A percentile compares a stretch with the other conserved stretches of the same genome.
phyloP scores from a whole-genome alignment of 2,797 vertebrate genomes.

The Rhincodon typus region DNA sequence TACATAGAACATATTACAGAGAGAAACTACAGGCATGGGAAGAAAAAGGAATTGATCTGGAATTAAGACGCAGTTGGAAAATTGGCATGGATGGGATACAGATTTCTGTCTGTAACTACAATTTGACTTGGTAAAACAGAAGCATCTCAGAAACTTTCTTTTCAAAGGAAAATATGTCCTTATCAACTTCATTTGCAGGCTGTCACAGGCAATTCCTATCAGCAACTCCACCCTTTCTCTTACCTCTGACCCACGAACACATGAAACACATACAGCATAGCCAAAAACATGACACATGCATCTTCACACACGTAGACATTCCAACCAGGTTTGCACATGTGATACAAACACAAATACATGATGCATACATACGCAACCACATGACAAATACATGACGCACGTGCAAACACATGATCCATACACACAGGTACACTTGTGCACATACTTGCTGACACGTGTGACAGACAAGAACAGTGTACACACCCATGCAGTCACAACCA shows the following conservation, averaged over 20 bases:
- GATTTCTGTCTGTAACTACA: neutral
- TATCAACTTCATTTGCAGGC: neutral
- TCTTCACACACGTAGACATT: neutral
- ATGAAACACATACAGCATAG: too few relatives aligned
- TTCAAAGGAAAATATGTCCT: neutral
- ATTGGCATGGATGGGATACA: neutral
- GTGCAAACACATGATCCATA: neutral
- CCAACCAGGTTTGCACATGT: neutral
- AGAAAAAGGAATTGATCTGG: constrained; percentile 1
- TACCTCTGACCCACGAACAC: neutral
- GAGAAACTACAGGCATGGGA: neutral
- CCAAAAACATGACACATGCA: neutral
- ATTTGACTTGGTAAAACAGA: neutral
- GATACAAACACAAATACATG: neutral
- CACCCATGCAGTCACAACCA: too few relatives aligned
- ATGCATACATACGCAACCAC: neutral
- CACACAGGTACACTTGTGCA: neutral
- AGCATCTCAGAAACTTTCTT: neutral
- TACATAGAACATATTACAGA: neutral
- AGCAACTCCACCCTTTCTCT: neutral
- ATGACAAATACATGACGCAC: neutral
- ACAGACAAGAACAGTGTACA: neutral
- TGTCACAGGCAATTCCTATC: neutral
- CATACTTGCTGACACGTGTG: neutral
- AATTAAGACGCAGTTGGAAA: neutral